Conservation (phyloP, 2,888 invertebrate species). For the Campoplex capitator region DNA sequence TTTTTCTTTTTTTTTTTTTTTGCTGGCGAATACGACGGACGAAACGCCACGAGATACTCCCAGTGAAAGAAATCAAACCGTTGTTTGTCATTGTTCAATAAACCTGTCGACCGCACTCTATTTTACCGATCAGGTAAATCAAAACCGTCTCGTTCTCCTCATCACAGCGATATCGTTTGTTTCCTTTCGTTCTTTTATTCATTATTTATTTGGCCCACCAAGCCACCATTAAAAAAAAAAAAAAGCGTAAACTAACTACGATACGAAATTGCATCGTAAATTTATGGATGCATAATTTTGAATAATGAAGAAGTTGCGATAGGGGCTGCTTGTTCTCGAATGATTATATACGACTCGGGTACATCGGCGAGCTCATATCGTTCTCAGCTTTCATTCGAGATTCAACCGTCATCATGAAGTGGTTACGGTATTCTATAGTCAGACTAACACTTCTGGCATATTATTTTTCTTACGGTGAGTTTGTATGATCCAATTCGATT, state of each 20-base stretch:
- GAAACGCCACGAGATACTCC: conserved; percentile 3
- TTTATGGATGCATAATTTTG: conserved; percentile 55
- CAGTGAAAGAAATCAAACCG: conserved; percentile 35
- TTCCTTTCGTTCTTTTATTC: conserved; percentile 10
- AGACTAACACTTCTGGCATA: conserved; percentile 22
- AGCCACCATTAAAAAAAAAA: conserved; percentile 21
- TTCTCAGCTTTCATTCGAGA: conserved; percentile 30
- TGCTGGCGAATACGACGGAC: background rate
- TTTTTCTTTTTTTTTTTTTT: background rate
- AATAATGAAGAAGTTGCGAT: conserved; percentile 53
- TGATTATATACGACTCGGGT: conserved; percentile 32
- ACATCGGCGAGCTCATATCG: conserved; percentile 1
- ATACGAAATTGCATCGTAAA: conserved; percentile 59
- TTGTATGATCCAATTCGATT: background rate
- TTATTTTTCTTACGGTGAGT: conserved; percentile 43
- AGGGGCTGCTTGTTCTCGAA: conserved; percentile 9
- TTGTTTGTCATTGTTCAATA: conserved; percentile 24
- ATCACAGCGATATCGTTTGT: conserved; percentile 16
- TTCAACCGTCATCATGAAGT: conserved; percentile 54
- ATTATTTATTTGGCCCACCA: conserved; percentile 48
- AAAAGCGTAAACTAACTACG: conserved; percentile 4
- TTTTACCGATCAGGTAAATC: conserved; percentile 1
- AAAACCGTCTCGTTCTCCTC: background rate
- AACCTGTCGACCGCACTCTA: conserved; percentile 4
- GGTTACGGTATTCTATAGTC: conserved; percentile 44